These are phyloP conservation scores for Lasioglossum pauxillum DNA, from an alignment of 2,888 invertebrate genomes.

Conservation along the genomic window DNA sequence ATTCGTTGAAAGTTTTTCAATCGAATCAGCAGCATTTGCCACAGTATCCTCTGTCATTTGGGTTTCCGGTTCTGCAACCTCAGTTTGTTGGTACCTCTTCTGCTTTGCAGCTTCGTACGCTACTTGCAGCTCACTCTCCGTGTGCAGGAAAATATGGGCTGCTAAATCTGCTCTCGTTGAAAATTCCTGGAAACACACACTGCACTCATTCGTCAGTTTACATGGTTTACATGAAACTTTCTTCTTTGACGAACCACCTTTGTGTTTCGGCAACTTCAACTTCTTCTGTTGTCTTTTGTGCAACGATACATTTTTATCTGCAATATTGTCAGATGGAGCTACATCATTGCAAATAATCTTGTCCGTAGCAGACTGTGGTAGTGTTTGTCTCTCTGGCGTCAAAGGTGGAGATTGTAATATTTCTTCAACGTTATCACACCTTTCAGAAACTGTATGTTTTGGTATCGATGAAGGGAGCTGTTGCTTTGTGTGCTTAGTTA, in stretches of 20 bases:
- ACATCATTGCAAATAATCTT: neutral
- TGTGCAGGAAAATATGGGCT: conserved; percentile 77
- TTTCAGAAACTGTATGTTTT: neutral
- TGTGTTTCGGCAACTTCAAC: neutral
- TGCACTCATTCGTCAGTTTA: conserved; percentile 61
- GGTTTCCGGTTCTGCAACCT: neutral
- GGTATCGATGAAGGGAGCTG: neutral
- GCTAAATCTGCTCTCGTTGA: conserved; percentile 67
- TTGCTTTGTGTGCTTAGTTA: conserved; percentile 17
- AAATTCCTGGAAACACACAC: conserved; percentile 72
- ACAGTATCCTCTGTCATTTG: neutral
- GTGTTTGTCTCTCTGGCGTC: neutral
- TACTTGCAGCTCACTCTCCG: conserved; percentile 71
- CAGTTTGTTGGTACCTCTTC: neutral
- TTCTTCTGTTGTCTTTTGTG: neutral
- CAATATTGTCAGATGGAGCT: neutral
- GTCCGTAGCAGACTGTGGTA: neutral
- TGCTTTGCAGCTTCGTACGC: conserved; percentile 64
- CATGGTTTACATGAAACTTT: neutral
- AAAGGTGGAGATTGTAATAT: neutral
- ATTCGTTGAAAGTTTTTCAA: neutral
- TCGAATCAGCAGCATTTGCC: neutral
- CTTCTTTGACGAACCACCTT: neutral
- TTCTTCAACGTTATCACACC: neutral
- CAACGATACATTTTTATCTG: neutral